Evolutionary conservation across 2,797 vertebrate species (phyloP), one percentile per base, ranked within the genome.

Genomic region (Peromyscus attwateri): DNA sequence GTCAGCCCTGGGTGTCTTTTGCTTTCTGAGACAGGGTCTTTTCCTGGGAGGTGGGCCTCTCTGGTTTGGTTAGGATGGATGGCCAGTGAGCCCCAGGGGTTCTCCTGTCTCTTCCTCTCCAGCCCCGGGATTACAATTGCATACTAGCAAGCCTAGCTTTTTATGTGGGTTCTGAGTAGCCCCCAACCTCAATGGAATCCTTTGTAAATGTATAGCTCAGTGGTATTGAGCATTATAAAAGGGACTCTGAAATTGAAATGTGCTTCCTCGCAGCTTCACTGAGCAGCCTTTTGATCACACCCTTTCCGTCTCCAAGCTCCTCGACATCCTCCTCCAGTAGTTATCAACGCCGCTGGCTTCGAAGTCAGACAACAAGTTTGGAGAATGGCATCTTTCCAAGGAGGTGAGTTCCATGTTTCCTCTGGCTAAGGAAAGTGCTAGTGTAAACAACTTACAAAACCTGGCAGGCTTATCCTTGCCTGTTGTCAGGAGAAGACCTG

Each of bases 321-420:
- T 99, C 99, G 7, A 97, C 98, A 1, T 99, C 99, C 83, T 99
- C 99, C 87, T 99, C 99, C 76, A 99, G 99, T 98, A 99, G 99
- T 97, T 99, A 99, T 92, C 99, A 99, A 93, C 99, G 99, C 62
- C 99, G 99, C 85, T 99, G 99, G 99, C 98, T 99, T 49, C 98
- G 99, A 95, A 99, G 99, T 98, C 99, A 99, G 95, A 99, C 98
- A 60, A 99, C 99, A 70, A 99, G 99, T 98, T 98, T 99, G 96
- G 99, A 99, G 97, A 99, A 99, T 43, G 99, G 99, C 88, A 98
- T 99, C 84, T 91, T 99, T 96, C 99, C 99, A 55, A 98, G 99
- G 75, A 99, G 99, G 99, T 99, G 71, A 98, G 99, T 98, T 43
- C 16, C 81, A 88, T 34, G 37, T 68, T 94, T 91, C 37, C 87